These are phyloP conservation scores for Watsonalla binaria DNA, from an alignment of 2,888 invertebrate genomes.

Conservation along the genomic window DNA sequence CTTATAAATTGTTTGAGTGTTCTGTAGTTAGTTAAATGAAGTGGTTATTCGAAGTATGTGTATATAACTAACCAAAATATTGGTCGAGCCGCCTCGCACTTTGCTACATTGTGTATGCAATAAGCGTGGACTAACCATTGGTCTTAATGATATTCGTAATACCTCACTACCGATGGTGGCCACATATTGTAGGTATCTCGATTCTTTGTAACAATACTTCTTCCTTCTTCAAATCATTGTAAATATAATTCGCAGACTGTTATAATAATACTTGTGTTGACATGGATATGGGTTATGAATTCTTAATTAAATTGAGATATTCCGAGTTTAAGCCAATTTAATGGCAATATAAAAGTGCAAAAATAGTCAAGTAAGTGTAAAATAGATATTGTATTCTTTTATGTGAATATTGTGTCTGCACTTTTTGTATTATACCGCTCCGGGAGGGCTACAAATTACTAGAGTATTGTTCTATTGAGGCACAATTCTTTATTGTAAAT, in stretches of 20 bases:
- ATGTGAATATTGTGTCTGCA: slow-evolving; percentile 73
- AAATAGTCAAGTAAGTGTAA: slow-evolving; percentile 71
- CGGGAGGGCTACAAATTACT: slow-evolving; percentile 59
- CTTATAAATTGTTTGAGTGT: slow-evolving; percentile 27
- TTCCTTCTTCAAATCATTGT: slow-evolving; percentile 59
- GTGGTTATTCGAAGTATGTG: slow-evolving; percentile 35
- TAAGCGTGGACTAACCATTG: slow-evolving; percentile 10
- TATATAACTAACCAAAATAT: slow-evolving; percentile 31
- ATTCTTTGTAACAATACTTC: slow-evolving; percentile 63
- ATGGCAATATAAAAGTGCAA: slow-evolving; percentile 76
- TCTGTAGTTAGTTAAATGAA: slow-evolving; percentile 16
- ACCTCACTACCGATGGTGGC: slow-evolving; percentile 28
- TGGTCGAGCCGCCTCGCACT: slow-evolving; percentile 24
- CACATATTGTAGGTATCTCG: slow-evolving; percentile 29
- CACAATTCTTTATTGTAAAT: slow-evolving; percentile 76
- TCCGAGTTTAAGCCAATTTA: slow-evolving; percentile 75
- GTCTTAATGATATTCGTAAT: slow-evolving; percentile 38
- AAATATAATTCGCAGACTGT: slow-evolving; percentile 61
- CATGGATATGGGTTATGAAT: slow-evolving; percentile 64
- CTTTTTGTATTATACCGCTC: slow-evolving; percentile 69
- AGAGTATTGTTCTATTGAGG: slow-evolving; percentile 63
- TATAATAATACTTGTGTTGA: slow-evolving; percentile 54
- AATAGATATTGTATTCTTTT: slow-evolving; percentile 66
- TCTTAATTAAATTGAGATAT: slow-evolving; percentile 76
- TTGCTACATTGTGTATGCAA: slow-evolving; percentile 37